These are phyloP conservation scores for Myrmophylax atrothorax DNA, from an alignment of 2,113 vertebrate genomes.

Conservation along the genomic window DNA sequence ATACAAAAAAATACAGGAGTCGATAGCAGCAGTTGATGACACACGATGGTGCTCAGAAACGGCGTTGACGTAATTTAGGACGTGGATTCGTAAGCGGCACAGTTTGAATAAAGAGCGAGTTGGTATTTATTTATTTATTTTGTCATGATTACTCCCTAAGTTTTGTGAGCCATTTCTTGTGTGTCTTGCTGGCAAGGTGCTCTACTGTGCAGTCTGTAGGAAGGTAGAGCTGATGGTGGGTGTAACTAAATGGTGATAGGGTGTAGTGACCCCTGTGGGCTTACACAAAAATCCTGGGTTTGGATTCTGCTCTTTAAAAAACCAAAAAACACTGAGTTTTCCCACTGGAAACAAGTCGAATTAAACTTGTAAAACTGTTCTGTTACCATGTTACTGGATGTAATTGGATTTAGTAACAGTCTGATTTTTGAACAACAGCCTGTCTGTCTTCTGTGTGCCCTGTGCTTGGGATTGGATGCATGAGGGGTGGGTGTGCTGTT, in stretches of 20 bases:
- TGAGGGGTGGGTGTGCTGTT: background rate
- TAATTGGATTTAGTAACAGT: constrained; percentile 40
- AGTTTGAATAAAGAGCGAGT: constrained; percentile 80
- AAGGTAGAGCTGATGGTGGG: constrained; percentile 27
- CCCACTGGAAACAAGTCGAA: constrained; percentile 53
- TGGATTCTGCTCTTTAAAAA: background rate
- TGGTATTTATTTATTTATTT: constrained; percentile 78
- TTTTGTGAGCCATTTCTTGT: constrained; percentile 57
- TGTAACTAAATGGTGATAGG: background rate
- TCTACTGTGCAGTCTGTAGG: constrained; percentile 43
- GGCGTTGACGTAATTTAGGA: constrained; percentile 76
- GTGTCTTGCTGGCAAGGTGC: constrained; percentile 15
- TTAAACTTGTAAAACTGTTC: background rate
- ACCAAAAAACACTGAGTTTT: constrained; percentile 47
- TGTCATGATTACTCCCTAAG: constrained; percentile 70
- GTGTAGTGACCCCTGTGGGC: background rate
- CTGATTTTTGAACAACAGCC: background rate
- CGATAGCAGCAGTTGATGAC: constrained; percentile 78
- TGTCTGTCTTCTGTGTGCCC: background rate
- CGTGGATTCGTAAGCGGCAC: constrained; percentile 77
- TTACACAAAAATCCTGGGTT: background rate
- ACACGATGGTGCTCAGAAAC: constrained; percentile 76
- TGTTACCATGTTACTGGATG: constrained; percentile 28
- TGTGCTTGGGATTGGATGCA: constrained; percentile 15
- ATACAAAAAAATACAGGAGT: constrained; percentile 81